Conservation (phyloP, 2,797 vertebrate genomes). For the Pantherophis alleghaniensis region DNA sequence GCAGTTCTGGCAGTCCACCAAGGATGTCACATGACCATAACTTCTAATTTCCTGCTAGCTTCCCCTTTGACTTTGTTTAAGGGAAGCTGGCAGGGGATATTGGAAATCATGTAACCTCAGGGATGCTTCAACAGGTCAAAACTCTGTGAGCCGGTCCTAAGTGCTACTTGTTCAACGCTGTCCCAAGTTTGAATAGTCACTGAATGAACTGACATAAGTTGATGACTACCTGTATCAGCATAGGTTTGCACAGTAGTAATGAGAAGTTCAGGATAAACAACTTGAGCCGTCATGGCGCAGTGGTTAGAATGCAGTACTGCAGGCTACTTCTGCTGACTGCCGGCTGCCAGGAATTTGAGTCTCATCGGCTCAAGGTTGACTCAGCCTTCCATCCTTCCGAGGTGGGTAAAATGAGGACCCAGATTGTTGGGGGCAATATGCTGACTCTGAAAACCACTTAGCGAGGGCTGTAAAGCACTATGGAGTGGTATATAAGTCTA, state of each 20-base stretch:
- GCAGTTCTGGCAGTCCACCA: not conserved
- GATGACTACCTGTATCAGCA: not conserved
- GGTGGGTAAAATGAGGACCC: too few species aligned
- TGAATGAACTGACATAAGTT: too few species aligned
- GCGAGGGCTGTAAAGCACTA: too few species aligned
- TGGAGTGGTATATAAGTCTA: too few species aligned
- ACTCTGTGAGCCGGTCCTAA: not conserved
- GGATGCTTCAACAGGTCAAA: not conserved
- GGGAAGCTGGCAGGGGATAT: not conserved
- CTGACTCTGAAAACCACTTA: too few species aligned
- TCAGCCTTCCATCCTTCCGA: too few species aligned
- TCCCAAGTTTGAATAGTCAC: too few species aligned
- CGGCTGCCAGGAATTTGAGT: too few species aligned
- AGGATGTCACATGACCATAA: not conserved
- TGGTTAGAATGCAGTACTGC: too few species aligned
- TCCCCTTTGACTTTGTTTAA: not conserved
- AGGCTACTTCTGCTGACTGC: too few species aligned
- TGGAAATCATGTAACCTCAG: not conserved
- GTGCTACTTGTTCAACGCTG: not conserved
- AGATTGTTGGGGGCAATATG: too few species aligned
- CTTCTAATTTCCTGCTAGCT: not conserved
- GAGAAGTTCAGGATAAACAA: not conserved
- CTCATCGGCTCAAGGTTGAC: too few species aligned
- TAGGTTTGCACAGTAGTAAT: not conserved
- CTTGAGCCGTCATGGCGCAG: rapidly evolving